phyloP scores from a whole-genome alignment of 2,888 invertebrate genomes.

The Leptura quadrifasciata region DNA sequence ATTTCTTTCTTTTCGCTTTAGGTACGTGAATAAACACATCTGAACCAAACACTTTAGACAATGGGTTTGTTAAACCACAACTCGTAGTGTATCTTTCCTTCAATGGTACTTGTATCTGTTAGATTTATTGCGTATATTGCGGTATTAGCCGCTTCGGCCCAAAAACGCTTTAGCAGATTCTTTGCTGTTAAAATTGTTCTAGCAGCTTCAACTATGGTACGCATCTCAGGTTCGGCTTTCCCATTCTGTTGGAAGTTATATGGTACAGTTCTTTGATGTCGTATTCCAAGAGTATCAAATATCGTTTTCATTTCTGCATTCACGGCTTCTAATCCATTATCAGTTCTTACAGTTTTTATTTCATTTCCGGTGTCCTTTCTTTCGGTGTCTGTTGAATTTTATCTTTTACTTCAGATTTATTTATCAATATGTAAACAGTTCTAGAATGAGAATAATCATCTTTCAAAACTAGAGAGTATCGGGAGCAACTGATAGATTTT shows the following conservation, averaged over 20 bases:
- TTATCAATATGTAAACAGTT: not conserved
- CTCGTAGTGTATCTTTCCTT: constrained; percentile 61
- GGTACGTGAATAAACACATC: not conserved
- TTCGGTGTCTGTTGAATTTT: not conserved
- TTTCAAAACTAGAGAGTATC: not conserved
- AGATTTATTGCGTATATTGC: constrained; percentile 53
- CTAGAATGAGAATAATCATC: not conserved
- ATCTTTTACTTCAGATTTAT: not conserved
- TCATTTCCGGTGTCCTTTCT: not conserved
- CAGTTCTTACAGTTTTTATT: not conserved
- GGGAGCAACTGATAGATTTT: not conserved
- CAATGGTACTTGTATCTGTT: constrained; percentile 50
- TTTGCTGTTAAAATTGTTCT: constrained; percentile 44
- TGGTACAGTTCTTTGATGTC: constrained; percentile 51
- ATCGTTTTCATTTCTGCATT: not conserved
- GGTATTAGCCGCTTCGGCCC: constrained; percentile 49
- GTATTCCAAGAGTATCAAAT: constrained; percentile 38
- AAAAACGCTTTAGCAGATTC: constrained; percentile 40
- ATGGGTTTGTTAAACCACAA: constrained; percentile 65
- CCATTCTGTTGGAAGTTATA: constrained; percentile 57
- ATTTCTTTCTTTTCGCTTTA: no score
- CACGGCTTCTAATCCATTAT: not conserved
- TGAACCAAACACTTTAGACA: not conserved
- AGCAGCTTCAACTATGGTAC: constrained; percentile 46
- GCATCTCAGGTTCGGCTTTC: constrained; percentile 47